Conservation (phyloP, 2,113 vertebrate species). For the Cebidichthys violaceus region DNA sequence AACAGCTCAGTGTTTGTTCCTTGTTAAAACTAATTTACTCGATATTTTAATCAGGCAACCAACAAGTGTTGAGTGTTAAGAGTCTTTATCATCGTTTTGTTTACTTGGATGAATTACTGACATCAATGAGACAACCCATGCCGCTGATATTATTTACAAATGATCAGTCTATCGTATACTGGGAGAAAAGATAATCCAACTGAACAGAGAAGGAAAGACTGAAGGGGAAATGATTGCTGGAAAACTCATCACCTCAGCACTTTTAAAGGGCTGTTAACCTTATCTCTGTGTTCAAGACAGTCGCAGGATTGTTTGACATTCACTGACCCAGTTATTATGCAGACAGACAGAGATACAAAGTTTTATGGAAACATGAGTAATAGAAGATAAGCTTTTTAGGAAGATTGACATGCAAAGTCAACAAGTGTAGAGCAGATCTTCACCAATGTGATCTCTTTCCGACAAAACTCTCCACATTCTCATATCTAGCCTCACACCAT, state of each 20-base stretch:
- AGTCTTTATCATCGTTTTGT: constrained; percentile 23
- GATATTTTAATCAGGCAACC: constrained; percentile 19
- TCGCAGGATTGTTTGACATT: constrained; percentile 11
- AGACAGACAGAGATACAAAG: neutral
- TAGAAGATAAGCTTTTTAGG: neutral
- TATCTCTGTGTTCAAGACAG: constrained; percentile 40
- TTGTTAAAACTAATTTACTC: constrained; percentile 14
- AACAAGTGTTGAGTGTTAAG: constrained; percentile 2
- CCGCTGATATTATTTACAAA: constrained; percentile 31
- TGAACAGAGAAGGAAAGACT: constrained; percentile 11
- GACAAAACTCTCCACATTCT: constrained; percentile 11
- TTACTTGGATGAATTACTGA: constrained; percentile 29
- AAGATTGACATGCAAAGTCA: neutral
- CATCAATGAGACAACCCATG: neutral
- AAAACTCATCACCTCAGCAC: constrained; percentile 46
- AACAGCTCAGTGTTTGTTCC: constrained; percentile 12
- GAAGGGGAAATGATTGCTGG: neutral
- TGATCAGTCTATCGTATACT: constrained; percentile 21
- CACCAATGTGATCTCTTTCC: neutral
- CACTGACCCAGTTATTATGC: constrained; percentile 4
- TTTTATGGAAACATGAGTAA: constrained; percentile 1
- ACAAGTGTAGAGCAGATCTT: constrained; percentile 1
- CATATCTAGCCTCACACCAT: constrained; percentile 4
- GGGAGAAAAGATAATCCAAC: constrained; percentile 40
- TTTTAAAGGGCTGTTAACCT: constrained; percentile 45